These are phyloP conservation scores for Ctenicera cuprea DNA, from an alignment of 2,888 invertebrate species.

Conservation along the genomic window DNA sequence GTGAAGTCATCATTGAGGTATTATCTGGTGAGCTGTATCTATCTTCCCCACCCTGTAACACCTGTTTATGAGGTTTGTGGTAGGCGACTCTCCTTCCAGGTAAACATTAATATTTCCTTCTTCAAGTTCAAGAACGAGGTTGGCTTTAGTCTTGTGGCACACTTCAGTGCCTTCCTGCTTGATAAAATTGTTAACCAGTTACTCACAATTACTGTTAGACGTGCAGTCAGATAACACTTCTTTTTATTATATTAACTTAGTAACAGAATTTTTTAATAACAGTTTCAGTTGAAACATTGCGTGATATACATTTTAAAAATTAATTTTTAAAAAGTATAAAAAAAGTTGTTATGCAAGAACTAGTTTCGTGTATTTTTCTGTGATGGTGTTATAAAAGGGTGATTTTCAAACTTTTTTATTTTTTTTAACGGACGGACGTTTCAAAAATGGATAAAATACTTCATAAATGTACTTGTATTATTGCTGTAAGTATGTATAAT, in stretches of 20 bases:
- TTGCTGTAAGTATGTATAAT: slow-evolving; percentile 43
- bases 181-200: slow-evolving; percentile 31
- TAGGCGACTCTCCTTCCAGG: slow-evolving; percentile 58
- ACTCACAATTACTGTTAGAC: slow-evolving; percentile 38
- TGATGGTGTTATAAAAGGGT: slow-evolving; percentile 34
- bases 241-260: slow-evolving; percentile 2
- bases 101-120: slow-evolving; percentile 59
- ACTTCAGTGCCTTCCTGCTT: slow-evolving; percentile 49
- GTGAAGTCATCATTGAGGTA: not conserved
- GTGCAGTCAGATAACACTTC: slow-evolving; percentile 10
- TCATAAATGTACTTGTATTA: slow-evolving; percentile 33
- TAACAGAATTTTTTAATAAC: not conserved
- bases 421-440: not conserved
- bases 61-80: slow-evolving; percentile 55
- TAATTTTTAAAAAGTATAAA: not conserved
- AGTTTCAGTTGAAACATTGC: not conserved
- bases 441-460: slow-evolving; percentile 40
- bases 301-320: not conserved
- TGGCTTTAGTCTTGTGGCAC: slow-evolving; percentile 57
- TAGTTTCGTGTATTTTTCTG: slow-evolving; percentile 19
- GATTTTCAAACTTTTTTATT: not conserved
- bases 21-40: slow-evolving; percentile 5
- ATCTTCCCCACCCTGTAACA: slow-evolving; percentile 50
- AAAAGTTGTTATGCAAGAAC: slow-evolving; percentile 12
- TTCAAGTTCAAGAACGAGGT: slow-evolving; percentile 61